These are phyloP conservation scores for Tetramorium alpestre DNA, from an alignment of 1,140 invertebrate species.

Conservation along the genomic window DNA sequence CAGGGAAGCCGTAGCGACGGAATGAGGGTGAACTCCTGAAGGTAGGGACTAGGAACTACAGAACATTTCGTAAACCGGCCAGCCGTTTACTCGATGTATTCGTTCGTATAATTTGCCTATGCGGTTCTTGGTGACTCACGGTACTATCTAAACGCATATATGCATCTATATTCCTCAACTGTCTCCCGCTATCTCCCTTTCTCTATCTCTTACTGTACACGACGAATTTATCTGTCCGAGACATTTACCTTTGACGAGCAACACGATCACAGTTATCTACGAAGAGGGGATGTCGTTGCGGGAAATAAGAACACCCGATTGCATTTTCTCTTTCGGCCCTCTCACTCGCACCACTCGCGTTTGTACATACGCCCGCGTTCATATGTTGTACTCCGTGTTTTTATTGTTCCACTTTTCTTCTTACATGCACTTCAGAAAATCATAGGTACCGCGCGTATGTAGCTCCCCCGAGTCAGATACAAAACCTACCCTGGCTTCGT, in stretches of 20 bases:
- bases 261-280: slow-evolving; percentile 24
- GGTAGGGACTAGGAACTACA: slow-evolving; percentile 48
- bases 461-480: slow-evolving; percentile 27
- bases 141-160: slow-evolving; percentile 17
- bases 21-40: slow-evolving; percentile 39
- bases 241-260: slow-evolving; percentile 49
- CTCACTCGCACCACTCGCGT: neutral
- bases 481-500: slow-evolving; percentile 29
- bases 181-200: neutral
- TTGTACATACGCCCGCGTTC: neutral
- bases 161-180: neutral
- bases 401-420: slow-evolving; percentile 54
- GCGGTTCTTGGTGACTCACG: slow-evolving; percentile 47
- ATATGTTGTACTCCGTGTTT: slow-evolving; percentile 10
- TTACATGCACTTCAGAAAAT: slow-evolving; percentile 56
- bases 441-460: slow-evolving; percentile 8
- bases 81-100: slow-evolving; percentile 54
- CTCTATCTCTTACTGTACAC: neutral
- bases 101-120: slow-evolving; percentile 70
- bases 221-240: slow-evolving; percentile 45
- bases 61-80: slow-evolving; percentile 59
- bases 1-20: neutral
- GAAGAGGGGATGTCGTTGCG: slow-evolving; percentile 23
- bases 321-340: slow-evolving; percentile 32
- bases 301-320: neutral